phyloP scores from a whole-genome alignment of 2,113 vertebrate genomes.

The Malurus melanocephalus region DNA sequence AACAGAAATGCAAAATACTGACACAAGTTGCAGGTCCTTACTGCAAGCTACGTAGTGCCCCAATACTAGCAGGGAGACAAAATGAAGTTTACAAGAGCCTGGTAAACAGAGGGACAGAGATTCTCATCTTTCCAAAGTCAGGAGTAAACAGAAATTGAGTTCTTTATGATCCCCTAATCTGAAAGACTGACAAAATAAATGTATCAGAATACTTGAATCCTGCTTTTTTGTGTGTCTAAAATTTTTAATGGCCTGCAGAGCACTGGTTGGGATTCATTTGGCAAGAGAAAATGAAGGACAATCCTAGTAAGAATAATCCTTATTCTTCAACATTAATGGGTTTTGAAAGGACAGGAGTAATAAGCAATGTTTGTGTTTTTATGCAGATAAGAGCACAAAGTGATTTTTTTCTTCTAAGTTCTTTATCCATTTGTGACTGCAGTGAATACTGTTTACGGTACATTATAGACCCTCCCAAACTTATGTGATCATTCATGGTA shows the following conservation, averaged over 20 bases:
- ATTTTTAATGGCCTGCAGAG: background rate
- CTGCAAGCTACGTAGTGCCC: background rate
- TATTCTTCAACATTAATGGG: background rate
- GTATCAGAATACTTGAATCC: background rate
- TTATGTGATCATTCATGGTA: background rate
- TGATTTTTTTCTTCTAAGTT: background rate
- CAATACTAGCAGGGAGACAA: background rate
- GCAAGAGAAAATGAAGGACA: background rate
- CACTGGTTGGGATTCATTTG: background rate
- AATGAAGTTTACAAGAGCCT: background rate
- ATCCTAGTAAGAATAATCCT: background rate
- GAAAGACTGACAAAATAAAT: background rate
- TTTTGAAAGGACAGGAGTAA: background rate
- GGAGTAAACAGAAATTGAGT: background rate
- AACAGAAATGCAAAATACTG: background rate
- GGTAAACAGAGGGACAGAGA: background rate
- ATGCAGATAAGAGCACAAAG: background rate
- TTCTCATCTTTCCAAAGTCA: background rate
- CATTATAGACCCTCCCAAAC: background rate
- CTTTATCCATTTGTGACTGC: background rate
- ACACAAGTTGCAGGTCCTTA: background rate
- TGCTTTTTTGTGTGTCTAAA: background rate
- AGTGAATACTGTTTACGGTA: background rate
- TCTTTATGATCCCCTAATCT: background rate
- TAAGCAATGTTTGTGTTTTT: constrained; percentile 7